Conservation (phyloP, 2,113 vertebrate genomes). For the Cyphotilapia sp. region DNA sequence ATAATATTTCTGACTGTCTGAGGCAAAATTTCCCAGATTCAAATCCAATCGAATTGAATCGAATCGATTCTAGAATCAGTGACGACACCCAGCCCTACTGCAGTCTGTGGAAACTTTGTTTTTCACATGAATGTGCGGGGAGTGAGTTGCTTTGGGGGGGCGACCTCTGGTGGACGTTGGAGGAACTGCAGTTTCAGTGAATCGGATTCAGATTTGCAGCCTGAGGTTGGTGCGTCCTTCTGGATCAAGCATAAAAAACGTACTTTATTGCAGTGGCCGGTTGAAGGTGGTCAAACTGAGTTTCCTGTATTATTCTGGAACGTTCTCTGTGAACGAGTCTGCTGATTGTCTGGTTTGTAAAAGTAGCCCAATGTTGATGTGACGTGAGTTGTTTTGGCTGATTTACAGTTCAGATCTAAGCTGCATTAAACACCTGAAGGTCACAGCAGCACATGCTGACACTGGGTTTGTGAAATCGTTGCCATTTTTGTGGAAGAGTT, state of each 20-base stretch:
- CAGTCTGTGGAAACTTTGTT: neutral
- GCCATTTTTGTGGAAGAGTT: neutral
- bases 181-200: neutral
- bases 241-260: neutral
- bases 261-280: rapidly evolving
- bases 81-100: neutral
- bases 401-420: neutral
- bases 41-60: rapidly evolving
- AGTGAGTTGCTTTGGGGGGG: neutral
- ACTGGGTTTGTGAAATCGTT: neutral
- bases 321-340: neutral
- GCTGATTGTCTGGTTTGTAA: neutral
- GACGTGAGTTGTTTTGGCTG: neutral
- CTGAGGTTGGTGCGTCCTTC: neutral
- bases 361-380: neutral
- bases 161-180: neutral
- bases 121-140: rapidly evolving
- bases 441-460: neutral
- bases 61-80: neutral
- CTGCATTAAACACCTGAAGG: neutral
- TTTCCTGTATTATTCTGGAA: neutral
- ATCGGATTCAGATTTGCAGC: neutral
- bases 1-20: neutral
- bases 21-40: rapidly evolving
- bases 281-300: neutral